A percentile compares a stretch with the other conserved stretches of the same genome.
These are phyloP conservation scores for Selene dorsalis DNA, from an alignment of 2,797 vertebrate species.

Conservation along the genomic window DNA sequence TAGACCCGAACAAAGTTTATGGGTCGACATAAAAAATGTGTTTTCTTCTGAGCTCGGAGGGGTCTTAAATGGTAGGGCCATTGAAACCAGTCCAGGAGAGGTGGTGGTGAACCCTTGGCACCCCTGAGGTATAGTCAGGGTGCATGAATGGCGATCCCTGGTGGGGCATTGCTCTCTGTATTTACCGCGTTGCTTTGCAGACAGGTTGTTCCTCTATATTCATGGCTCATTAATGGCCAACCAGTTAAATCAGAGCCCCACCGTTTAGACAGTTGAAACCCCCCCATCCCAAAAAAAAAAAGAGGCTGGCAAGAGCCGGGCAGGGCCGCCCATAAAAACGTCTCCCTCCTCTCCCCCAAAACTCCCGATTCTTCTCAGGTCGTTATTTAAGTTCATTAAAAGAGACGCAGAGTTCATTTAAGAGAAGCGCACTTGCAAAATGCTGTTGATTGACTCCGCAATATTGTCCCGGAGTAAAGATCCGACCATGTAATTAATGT, in stretches of 20 bases:
- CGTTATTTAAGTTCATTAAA: slow-evolving; percentile 85
- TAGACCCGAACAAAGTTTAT: slow-evolving; percentile 81
- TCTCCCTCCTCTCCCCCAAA: slow-evolving; percentile 72
- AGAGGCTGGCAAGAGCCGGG: slow-evolving; percentile 71
- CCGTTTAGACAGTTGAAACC: slow-evolving; percentile 81
- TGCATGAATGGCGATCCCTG: slow-evolving; percentile 87
- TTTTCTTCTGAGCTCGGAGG: slow-evolving; percentile 80
- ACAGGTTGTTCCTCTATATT: slow-evolving; percentile 89
- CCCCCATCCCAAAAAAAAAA: background rate
- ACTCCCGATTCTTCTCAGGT: slow-evolving; percentile 82
- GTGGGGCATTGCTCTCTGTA: slow-evolving; percentile 88
- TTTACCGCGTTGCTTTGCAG: slow-evolving; percentile 86
- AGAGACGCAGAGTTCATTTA: slow-evolving; percentile 84
- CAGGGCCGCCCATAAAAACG: slow-evolving; percentile 78
- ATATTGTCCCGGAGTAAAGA: slow-evolving; percentile 95
- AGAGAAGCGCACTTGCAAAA: slow-evolving; percentile 88
- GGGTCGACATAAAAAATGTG: slow-evolving; percentile 84
- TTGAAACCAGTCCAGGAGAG: slow-evolving; percentile 82
- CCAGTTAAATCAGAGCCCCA: slow-evolving; percentile 89
- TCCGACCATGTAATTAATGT: slow-evolving; percentile 98
- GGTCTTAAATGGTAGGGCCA: slow-evolving; percentile 82
- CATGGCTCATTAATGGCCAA: slow-evolving; percentile 90
- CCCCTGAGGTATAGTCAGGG: slow-evolving; percentile 79
- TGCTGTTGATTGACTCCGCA: slow-evolving; percentile 90
- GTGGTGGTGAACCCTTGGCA: slow-evolving; percentile 90